Evolutionary conservation across 2,113 vertebrate species (phyloP), one percentile per base, ranked within the genome.

Genomic region (Lathamus discolor): DNA sequence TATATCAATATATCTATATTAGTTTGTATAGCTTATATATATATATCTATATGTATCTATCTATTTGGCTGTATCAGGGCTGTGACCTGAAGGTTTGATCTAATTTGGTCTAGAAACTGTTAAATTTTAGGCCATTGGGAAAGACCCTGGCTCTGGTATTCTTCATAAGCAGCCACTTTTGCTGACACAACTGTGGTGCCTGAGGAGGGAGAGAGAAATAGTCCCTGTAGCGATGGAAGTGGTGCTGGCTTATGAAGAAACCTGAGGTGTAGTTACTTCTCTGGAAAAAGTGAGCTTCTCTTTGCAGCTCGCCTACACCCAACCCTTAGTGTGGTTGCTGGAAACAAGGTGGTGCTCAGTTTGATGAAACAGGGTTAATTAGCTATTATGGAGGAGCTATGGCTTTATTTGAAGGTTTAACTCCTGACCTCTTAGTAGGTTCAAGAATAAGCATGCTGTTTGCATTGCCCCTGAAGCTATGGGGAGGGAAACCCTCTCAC

Each of bases 1-100:
- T 3, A 35, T 43, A 55, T 23, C 17, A 13, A 25, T 49, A 29
- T 54, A 10, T 14, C 7, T 69, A 0, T 33, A 46, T 46, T 3
- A 29, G n/a, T 13, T 43, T 77, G 5, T 81, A 14, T 57, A 8
- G 15, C 48, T 82, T 49, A 8, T 25, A 7, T 37, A 7, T 48
- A 12, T 29, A 3, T 23, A 4, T 14, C 7, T 18, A 4, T 57
- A 9, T 29, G 0, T 16, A 4, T 46, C 0, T 64, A 7, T 70
- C 1, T 64, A 7, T 72, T 51, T 75, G 35, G 7, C 12, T 89
- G 0, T 61, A n/a, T 61, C 15, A 33, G 33, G n/a, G 20, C 57
- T 85, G 33, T 15, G 33, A 90, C 27, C 44, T 37, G 69, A 81
- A 86, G 44, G 11, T 73, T 43, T 90, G n/a, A 22, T 37, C 41